Evolutionary conservation across 2,888 invertebrate species (phyloP).

Genomic region (Plebejus melissa): DNA sequence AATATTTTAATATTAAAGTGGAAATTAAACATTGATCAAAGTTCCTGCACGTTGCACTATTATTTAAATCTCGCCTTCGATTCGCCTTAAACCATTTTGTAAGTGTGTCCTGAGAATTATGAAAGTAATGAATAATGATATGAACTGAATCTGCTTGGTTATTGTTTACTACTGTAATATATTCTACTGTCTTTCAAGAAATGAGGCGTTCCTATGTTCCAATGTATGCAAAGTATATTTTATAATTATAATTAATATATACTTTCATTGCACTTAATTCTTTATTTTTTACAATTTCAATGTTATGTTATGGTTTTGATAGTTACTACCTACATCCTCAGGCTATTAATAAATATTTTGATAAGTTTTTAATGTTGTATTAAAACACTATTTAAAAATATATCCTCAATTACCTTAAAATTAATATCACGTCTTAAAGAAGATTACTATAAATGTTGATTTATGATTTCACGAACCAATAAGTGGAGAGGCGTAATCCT

Average conservation of each 20-base stretch:
- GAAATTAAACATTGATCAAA: constrained; percentile 19
- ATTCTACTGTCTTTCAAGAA: no score
- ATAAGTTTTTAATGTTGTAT: no score
- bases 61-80: constrained; percentile 27
- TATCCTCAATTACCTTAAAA: no score
- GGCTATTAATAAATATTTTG: no score
- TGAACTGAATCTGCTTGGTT: neutral
- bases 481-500: constrained; percentile 18
- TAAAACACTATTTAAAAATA: no score
- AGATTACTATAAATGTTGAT: neutral
- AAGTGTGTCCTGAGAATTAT: neutral
- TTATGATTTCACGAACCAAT: constrained; percentile 26
- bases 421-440: neutral
- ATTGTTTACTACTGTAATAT: neutral
- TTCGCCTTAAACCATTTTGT: neutral
- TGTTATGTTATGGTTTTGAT: no score
- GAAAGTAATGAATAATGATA: neutral
- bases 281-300: no score
- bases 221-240: no score
- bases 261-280: no score
- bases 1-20: neutral
- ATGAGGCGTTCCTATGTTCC: no score
- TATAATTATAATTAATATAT: no score
- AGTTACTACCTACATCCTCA: no score
- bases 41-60: constrained; percentile 14